A percentile compares a stretch with the other conserved stretches of the same genome.
phyloP scores from a whole-genome alignment of 1,140 invertebrate genomes.

The Eciton burchellii region DNA sequence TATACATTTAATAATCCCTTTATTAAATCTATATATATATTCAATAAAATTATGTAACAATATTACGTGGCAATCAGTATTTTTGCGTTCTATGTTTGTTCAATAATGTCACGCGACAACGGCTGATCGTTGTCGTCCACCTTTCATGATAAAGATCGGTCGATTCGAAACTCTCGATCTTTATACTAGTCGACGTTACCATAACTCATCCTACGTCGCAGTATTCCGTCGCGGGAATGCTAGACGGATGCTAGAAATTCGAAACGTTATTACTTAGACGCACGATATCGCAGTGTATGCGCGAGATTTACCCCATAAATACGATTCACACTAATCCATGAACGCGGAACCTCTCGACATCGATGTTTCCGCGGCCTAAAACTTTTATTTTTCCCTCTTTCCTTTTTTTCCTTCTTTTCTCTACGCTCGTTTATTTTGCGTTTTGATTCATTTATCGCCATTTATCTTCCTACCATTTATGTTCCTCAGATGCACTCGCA shows the following conservation, averaged over 20 bases:
- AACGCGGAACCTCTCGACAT: not conserved
- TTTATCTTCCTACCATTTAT: no score
- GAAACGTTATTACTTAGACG: slow-evolving; percentile 40
- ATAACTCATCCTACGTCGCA: slow-evolving; percentile 46
- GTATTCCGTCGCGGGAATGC: not conserved
- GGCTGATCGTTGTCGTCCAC: slow-evolving; percentile 24
- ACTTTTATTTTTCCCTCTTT: not conserved
- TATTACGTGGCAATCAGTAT: no score
- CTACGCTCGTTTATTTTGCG: not conserved
- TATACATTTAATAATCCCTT: no score
- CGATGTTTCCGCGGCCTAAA: not conserved
- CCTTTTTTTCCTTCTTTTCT: no score
- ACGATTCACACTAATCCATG: slow-evolving; percentile 39
- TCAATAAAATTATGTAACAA: no score
- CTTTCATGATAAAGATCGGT: slow-evolving; percentile 22
- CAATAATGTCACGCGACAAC: slow-evolving; percentile 27
- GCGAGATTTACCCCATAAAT: slow-evolving; percentile 33
- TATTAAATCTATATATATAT: no score
- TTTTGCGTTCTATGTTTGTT: not conserved
- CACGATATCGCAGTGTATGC: not conserved
- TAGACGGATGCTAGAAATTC: slow-evolving; percentile 1
- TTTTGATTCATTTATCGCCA: not conserved
- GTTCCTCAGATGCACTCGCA: no score
- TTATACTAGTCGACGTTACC: slow-evolving; percentile 47
- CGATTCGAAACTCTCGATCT: slow-evolving; percentile 56